Base-by-base conservation (phyloP, 2,113 vertebrate genomes). In the Pelvicachromis taeniatus region DNA sequence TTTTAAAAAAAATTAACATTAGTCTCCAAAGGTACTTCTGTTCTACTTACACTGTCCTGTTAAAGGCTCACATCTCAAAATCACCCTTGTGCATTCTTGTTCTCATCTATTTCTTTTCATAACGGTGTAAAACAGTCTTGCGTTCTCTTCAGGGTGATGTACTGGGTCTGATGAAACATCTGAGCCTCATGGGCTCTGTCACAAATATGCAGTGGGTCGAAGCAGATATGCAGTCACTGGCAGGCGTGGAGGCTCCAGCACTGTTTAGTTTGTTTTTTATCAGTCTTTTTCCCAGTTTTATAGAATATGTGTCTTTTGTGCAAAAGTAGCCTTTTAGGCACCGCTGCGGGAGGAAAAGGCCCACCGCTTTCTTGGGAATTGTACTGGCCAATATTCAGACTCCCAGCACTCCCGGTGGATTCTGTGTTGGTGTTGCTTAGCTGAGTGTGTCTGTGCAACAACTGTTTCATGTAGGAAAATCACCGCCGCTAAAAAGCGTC, bases 111-210 rank as follows among this genome's bases (percentile, higher is more conserved):
- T 55, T 33, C 65, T 61, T 40, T 48, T 17, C 21, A 45, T 58
- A 68, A 73, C 31, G 84, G 59, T 35, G n/a, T 85, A 75, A 89
- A 89, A 84, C 35, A 52, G 78, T 84, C 83, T 61, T 31, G 56
- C 21, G 11, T 58, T 79, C 26, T 85, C 26, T 82, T 45, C 35
- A 23, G 68, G 26, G 55, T 50, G 58, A 85, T 85, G 35, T 19
- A 38, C 84, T 80, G 68, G 87, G 85, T 90, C 45, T 73, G 63
- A 82, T 73, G 42, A 61, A 88, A 68, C 73, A 73, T 86, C 35
- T 79, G 81, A 80, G 80, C 84, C 83, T 88, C 83, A 59, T 86
- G 85, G 85, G 85, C 78, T 82, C 84, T 83, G 87, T 89, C 80
- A 92, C 84, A 91, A 89, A 90, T 88, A 85, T 21, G 81, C 78